Base-by-base conservation (phyloP, 2,888 invertebrate genomes). In the Gari tellinella region DNA sequence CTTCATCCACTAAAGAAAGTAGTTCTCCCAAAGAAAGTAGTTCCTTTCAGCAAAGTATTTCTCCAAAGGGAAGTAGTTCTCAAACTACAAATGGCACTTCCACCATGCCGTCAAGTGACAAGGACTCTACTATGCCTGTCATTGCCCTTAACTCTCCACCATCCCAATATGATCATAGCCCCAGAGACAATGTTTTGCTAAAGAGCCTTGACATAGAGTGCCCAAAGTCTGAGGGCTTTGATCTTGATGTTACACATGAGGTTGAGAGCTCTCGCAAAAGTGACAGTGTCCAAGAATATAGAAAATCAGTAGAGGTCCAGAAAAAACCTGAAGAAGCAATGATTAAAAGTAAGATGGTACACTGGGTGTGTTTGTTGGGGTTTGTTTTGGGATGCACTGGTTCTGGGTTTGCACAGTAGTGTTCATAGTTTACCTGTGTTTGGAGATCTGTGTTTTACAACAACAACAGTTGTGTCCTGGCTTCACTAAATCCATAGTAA, bases 201-300 rank as follows among this genome's bases (percentile, higher is more conserved):
- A 31, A 31, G 10, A 31, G 31, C 10, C 31, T 31, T 31, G 56
- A 64, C 19, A 14, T 17, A 10, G 25, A 52, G 17, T 12, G 17
- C 10, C 63, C 67, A 23, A 63, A 64, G 17, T 73, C 73, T 21
- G 73, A 73, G 45, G 73, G 73, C n/a, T 73, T 73, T 68, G 73
- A 73, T 12, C 31, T 68, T 10, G 53, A 62, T 45, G 62, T 46
- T 21, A 57, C 65, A 21, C 23, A 43, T 8, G 65, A 65, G 17
- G 51, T 65, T 57, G 57, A 57, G 43, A 49, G 49, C 26, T 57
- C 65, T 25, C 49, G 26, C 31, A 51, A 41, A 17, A 57, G 56
- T n/a, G 51, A 49, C 17, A 68, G 43, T 51, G 56, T 37, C 45
- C 31, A 49, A 45, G 38, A 23, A 17, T 41, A 62, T 17, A 56